phyloP scores from a whole-genome alignment of 2,888 invertebrate species.

The Mythimna impura region DNA sequence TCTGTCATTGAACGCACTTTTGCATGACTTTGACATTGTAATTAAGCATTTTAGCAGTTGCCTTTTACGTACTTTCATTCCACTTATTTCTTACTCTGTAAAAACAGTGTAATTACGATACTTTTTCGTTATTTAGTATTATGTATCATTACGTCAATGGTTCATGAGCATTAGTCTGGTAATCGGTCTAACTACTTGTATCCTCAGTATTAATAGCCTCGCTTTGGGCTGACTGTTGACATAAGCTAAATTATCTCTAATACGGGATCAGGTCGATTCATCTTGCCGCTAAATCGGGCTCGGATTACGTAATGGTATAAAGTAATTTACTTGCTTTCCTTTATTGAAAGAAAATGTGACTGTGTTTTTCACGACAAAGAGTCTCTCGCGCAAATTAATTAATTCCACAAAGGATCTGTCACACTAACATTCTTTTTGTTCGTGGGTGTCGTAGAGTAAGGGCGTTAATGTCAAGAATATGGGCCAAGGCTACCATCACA shows the following conservation, averaged over 20 bases:
- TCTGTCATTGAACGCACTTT: too few relatives aligned
- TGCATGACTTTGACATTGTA: too few relatives aligned
- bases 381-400: slow-evolving; percentile 38
- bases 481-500: not conserved
- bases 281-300: slow-evolving; percentile 27
- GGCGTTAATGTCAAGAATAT: not conserved
- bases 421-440: slow-evolving; percentile 35
- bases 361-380: slow-evolving; percentile 21
- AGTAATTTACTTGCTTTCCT: slow-evolving; percentile 32
- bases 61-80: not conserved
- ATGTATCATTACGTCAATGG: slow-evolving; percentile 32
- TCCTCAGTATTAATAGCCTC: slow-evolving; percentile 36
- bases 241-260: slow-evolving; percentile 49
- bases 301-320: slow-evolving; percentile 21
- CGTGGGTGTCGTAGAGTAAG: slow-evolving; percentile 22
- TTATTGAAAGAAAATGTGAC: slow-evolving; percentile 18
- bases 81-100: slow-evolving; percentile 14
- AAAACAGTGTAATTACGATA: slow-evolving; percentile 15
- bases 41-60: too few relatives aligned
- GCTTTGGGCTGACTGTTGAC: slow-evolving; percentile 35
- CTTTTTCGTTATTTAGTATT: slow-evolving; percentile 25
- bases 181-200: slow-evolving; percentile 49
- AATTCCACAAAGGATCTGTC: slow-evolving; percentile 32
- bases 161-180: slow-evolving; percentile 20
- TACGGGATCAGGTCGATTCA: slow-evolving; percentile 25